phyloP scores from a whole-genome alignment of 2,797 vertebrate species.

The Sebastes jordani region DNA sequence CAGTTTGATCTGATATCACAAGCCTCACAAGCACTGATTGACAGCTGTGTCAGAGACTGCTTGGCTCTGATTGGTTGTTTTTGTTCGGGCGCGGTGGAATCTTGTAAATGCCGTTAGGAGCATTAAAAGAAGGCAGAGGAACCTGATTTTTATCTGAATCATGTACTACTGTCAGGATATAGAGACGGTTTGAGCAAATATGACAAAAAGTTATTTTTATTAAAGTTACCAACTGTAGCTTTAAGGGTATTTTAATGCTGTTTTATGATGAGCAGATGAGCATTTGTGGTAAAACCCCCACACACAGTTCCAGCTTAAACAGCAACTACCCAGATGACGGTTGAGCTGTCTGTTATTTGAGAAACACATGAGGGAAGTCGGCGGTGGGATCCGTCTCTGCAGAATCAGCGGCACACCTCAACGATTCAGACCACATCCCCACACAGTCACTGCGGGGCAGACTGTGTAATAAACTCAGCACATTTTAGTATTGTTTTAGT shows the following conservation, averaged over 20 bases:
- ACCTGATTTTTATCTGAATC: too few relatives aligned
- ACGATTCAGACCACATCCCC: constrained; percentile 27
- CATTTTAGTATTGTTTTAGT: background rate
- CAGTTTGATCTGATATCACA: too few relatives aligned
- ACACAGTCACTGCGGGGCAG: constrained; percentile 40
- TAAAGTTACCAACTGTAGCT: too few relatives aligned
- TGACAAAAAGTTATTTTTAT: too few relatives aligned
- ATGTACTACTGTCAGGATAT: too few relatives aligned
- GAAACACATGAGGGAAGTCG: background rate
- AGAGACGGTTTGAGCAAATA: too few relatives aligned
- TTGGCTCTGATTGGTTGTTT: too few relatives aligned
- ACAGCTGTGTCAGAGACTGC: too few relatives aligned
- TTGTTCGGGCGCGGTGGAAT: too few relatives aligned
- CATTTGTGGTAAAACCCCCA: background rate
- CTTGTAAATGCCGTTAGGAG: too few relatives aligned
- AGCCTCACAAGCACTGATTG: too few relatives aligned
- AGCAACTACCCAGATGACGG: background rate
- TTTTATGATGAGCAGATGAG: background rate
- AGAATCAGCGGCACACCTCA: constrained; percentile 26
- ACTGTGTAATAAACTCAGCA: constrained; percentile 28
- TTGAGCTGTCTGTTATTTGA: background rate
- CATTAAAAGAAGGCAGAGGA: too few relatives aligned
- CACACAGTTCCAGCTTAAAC: background rate
- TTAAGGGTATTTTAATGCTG: background rate
- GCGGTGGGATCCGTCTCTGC: constrained; percentile 4